A percentile compares a stretch with the other conserved stretches of the same genome.
These are phyloP conservation scores for Drosophila infuscata DNA, from an alignment of 2,888 invertebrate species.

Conservation along the genomic window DNA sequence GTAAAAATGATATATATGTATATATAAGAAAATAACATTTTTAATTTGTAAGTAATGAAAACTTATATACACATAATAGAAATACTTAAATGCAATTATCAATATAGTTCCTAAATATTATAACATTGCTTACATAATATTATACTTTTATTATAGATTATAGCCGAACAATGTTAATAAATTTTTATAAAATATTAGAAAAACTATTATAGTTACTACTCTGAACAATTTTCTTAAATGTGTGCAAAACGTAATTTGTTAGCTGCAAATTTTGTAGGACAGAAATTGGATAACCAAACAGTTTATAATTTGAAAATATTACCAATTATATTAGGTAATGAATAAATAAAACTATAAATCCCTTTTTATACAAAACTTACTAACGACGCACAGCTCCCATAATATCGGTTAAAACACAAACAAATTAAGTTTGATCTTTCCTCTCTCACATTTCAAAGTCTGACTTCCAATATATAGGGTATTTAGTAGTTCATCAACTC, in stretches of 20 bases:
- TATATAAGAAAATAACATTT: not conserved
- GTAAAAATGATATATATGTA: not conserved
- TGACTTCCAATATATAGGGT: not conserved
- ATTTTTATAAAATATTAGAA: not conserved
- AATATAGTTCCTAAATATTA: not conserved
- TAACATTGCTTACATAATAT: not conserved
- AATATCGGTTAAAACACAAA: not conserved
- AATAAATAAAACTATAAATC: not conserved
- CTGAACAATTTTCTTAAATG: not conserved
- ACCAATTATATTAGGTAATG: not conserved
- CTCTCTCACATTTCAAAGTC: not conserved
- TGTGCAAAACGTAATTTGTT: not conserved
- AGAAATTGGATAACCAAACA: not conserved
- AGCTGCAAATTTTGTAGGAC: not conserved
- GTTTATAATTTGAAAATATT: not conserved
- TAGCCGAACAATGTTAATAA: not conserved
- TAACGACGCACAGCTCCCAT: not conserved
- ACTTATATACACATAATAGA: not conserved
- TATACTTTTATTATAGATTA: not conserved
- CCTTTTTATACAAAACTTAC: no score
- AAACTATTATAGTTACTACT: not conserved
- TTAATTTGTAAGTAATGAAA: not conserved
- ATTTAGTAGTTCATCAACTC: constrained; percentile 18
- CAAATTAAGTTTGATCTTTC: not conserved
- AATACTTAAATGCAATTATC: no score